Base-by-base conservation (phyloP, 2,797 vertebrate genomes). In the Acropternis orthonyx region DNA sequence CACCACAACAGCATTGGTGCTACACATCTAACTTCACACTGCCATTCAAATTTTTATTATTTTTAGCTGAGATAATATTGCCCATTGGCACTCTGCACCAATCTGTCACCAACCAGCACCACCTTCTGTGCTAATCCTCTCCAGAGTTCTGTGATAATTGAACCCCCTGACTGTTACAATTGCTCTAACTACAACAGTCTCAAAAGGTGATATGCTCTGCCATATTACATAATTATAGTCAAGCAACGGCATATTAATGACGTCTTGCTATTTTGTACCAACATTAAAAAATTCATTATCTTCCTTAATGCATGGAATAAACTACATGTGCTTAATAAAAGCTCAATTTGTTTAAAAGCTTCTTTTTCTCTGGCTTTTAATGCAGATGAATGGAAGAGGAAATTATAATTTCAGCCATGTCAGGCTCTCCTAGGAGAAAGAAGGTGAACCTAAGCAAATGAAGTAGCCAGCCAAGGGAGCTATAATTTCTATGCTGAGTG, bases 1-100 rank as follows among this genome's bases (percentile, higher is more conserved):
- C 69, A 68, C 28, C 62, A 26, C 10, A 66, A 16, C 12, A 63
- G 37, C 58, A 48, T 6, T 56, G n/a, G 15, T 48, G 26, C 39
- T 43, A 18, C 24, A 78, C 18, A 23, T 28, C 24, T 20, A 37
- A 22, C 27, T 63, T 37, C 49, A 77, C 0, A 0, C 17, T 14
- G 15, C 24, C 62, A 44, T 34, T 62, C 26, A 32, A 54, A 30
- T 54, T 54, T 52, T 54, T 54, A 52, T 19, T 54, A 32, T 54
- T 54, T 51, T 54, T 12, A 54, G 28, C 51, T 54, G 51, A 54
- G 12, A 21, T 54, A 32, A 30, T 20, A 13, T 30, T 32, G 34
- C 15, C 43, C 11, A 1, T 4, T 23, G 43, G 16, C 59, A 34
- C 23, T 56, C 32, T 2, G 5, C 34, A 54, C 12, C 1, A 1